phyloP scores from a whole-genome alignment of 2,888 invertebrate genomes.

The Amblyjoppa proteus region DNA sequence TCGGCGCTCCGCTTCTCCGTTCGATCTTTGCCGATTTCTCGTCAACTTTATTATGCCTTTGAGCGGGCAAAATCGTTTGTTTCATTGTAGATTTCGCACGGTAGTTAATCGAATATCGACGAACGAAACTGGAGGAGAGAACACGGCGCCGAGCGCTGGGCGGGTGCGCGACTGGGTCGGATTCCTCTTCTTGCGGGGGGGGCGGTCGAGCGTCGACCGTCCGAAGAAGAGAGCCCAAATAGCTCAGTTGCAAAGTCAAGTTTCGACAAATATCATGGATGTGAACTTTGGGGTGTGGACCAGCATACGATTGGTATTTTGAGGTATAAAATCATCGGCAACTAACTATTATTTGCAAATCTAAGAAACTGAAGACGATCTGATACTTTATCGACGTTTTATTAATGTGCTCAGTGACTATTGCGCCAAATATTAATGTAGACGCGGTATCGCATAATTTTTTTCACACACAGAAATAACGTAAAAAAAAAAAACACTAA shows the following conservation, averaged over 20 bases:
- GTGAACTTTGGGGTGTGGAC: no score
- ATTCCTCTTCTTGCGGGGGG: not conserved
- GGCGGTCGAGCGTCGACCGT: not conserved
- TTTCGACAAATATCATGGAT: no score
- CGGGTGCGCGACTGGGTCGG: not conserved
- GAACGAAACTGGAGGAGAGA: not conserved
- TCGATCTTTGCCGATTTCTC: conserved; percentile 20
- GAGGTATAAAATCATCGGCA: no score
- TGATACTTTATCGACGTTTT: not conserved
- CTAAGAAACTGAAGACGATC: not conserved
- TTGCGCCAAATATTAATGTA: no score
- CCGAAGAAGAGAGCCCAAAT: not conserved
- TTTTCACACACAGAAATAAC: no score
- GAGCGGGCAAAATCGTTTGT: not conserved
- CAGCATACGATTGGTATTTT: no score
- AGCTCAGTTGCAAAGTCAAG: no score
- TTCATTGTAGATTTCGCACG: not conserved
- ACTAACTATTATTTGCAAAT: not conserved
- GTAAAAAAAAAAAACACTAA: no score
- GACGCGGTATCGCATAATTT: no score
- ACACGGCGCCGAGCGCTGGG: not conserved
- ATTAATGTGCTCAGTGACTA: no score
- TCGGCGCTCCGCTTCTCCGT: not conserved
- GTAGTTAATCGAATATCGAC: conserved; percentile 8
- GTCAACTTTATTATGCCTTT: not conserved